These are phyloP conservation scores for Adineta ricciae DNA, from an alignment of 2,888 invertebrate genomes.

Conservation along the genomic window DNA sequence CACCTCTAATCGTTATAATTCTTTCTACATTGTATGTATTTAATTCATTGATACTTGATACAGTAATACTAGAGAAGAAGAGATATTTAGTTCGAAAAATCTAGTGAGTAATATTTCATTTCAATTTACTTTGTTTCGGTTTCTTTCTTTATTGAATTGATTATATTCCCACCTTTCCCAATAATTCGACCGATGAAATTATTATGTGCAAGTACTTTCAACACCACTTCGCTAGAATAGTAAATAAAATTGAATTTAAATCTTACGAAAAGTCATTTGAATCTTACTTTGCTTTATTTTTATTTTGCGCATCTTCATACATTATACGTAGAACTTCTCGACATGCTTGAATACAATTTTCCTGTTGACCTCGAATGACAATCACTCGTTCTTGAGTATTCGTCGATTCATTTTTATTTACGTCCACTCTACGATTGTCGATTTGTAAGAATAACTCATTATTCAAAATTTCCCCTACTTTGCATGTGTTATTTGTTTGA, in stretches of 20 bases:
- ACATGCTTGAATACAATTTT: conserved; percentile 95
- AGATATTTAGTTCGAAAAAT: no score
- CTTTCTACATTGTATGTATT: conserved; percentile 81
- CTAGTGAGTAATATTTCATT: no score
- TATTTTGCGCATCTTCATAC: conserved; percentile 85
- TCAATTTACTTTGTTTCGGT: conserved; percentile 62
- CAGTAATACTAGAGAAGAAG: background rate
- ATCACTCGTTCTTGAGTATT: conserved; percentile 36
- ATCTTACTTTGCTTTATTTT: conserved; percentile 48
- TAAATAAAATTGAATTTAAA: background rate
- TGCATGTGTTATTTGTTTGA: conserved; percentile 64
- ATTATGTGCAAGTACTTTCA: conserved; percentile 91
- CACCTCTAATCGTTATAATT: conserved; percentile 87
- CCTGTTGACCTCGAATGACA: conserved; percentile 72
- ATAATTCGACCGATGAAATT: conserved; percentile 93
- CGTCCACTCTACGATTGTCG: conserved; percentile 60
- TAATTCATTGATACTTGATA: conserved; percentile 73
- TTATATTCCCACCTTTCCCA: conserved; percentile 90
- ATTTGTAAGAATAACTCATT: no score
- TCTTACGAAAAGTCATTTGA: background rate
- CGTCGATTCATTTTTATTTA: conserved; percentile 71
- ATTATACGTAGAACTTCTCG: conserved; percentile 89
- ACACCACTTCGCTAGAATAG: conserved; percentile 66
- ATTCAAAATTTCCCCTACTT: conserved; percentile 35
- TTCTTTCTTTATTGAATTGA: conserved; percentile 94